phyloP scores from a whole-genome alignment of 2,797 vertebrate species.

The Anguilla pacifica region DNA sequence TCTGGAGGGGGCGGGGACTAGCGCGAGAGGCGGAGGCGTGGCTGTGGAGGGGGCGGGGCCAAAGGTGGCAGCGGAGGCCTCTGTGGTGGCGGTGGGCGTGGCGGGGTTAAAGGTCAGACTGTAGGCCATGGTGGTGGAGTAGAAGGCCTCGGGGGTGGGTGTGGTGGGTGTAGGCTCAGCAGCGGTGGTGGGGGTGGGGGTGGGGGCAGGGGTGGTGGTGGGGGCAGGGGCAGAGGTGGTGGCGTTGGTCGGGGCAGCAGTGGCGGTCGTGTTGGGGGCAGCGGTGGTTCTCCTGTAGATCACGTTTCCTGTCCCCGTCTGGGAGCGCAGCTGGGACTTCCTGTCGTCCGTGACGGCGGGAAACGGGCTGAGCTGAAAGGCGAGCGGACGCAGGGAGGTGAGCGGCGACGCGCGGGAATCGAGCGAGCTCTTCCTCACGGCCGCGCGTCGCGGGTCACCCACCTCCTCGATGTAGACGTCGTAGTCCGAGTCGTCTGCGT shows the following conservation, averaged over 20 bases:
- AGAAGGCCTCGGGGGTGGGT: constrained; percentile 13
- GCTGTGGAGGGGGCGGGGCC: constrained; percentile 4
- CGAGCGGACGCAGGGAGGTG: constrained; percentile 14
- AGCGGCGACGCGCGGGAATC: not conserved
- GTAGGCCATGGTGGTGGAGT: constrained; percentile 42
- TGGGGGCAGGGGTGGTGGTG: constrained; percentile 46
- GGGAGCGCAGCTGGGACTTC: constrained; percentile 76
- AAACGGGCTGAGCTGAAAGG: constrained; percentile 80
- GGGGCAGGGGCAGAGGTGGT: not conserved
- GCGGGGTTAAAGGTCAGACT: constrained; percentile 32
- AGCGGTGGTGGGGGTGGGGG: constrained; percentile 39
- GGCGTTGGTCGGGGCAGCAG: constrained; percentile 27
- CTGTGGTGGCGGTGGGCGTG: constrained; percentile 33
- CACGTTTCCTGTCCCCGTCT: constrained; percentile 58
- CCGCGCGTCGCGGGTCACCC: constrained; percentile 24
- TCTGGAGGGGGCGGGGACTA: not conserved
- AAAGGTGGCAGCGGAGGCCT: constrained; percentile 20
- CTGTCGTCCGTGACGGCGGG: constrained; percentile 72
- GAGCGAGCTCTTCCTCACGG: not conserved
- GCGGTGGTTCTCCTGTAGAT: constrained; percentile 52
- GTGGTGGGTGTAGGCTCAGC: constrained; percentile 52
- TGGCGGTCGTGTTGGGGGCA: constrained; percentile 44
- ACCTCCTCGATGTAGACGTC: constrained; percentile 92
- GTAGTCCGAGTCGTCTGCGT: constrained; percentile 85
- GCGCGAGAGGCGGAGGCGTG: constrained; percentile 35